Evolutionary conservation across 2,888 invertebrate species (phyloP), one percentile per base, ranked within the genome.

Genomic region (Melinaea marsaeus): DNA sequence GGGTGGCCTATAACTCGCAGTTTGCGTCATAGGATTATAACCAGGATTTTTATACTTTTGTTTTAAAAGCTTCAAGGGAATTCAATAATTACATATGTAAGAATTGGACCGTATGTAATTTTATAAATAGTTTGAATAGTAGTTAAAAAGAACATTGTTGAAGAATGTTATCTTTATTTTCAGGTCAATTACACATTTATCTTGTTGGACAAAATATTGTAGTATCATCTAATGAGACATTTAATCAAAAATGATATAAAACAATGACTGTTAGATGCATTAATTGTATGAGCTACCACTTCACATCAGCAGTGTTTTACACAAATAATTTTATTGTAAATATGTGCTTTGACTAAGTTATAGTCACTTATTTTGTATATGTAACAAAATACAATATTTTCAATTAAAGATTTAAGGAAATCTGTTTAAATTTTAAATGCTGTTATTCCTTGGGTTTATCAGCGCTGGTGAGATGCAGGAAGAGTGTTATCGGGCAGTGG

Each of bases 401-500:
- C 51, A 32, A 51, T n/a, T 48, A 48, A 6, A 4, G 13, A n/a
- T 22, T 4, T 22, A 48, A 48, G 48, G 4, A 48, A n/a, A 22
- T 48, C 48, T 22, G 6, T 22, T 6, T 48, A n/a, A 13, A 46
- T 46, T 46, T 57, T 57, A 7, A 4, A 81, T 70, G 76, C n/a
- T 13, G 9, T 71, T 79, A 85, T 76, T 88, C 88, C 68, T 89
- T 89, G 62, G 89, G 90, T 75, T 88, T 88, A 66, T 84, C 85
- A 2, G 89, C 90, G 55, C 81, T 88, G 62, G 79, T 86, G 13
- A 90, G 75, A 66, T 94, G 93, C 59, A 96, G 78, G 78, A 95
- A 95, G 56, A 98, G 89, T 48, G 95, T 93, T 71, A 99, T 93
- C 0, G 99, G 99, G 80, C 99, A 99, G 86, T 99, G 99, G 84